Evolutionary conservation across 1,140 invertebrate species (phyloP), one percentile per base, ranked within the genome.

Genomic region (Penaeus indicus): DNA sequence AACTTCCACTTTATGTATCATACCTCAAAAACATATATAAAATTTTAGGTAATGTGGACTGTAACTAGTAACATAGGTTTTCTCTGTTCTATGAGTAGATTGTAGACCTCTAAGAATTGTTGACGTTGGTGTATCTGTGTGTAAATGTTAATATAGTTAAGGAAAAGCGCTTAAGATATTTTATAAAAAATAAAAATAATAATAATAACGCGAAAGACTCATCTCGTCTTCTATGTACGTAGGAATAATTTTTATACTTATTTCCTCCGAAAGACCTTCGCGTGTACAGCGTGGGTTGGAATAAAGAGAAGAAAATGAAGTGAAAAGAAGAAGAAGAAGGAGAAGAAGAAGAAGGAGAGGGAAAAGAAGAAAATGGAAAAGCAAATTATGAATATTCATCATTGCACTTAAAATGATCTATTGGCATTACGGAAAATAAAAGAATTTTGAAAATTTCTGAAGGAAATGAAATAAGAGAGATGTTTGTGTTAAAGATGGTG

Each of bases 161-260:
- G 54, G 54, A 47, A 25, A 38, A 79, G 77, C 25, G 77, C 77
- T 79, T n/a, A 79, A 79, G 77, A 79, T 54, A 54, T 54, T 79
- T 79, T 79, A 79, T 79, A 79, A 79, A 79, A 22, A 54, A n/a
- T n/a, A n/a, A 42, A 42, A 42, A 32, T 32, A 32, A 32, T 32
- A 32, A 32, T 32, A 7, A 42, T 4, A 42, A 54, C 16, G 54
- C 54, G 10, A 54, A 54, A 54, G 54, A 79, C 25, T 11, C 47
- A 79, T 54, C 42, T 32, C 54, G 77, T 47, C 11, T 79, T 79
- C 42, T 79, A 54, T 78, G 77, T 79, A 79, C 18, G 77, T 79
- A 79, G 77, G 42, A 79, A 79, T 79, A 79, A 79, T 21, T 79
- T 79, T 79, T 79, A 79, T 79, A 79, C 77, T 79, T 11, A 79